Base-by-base conservation (phyloP, 1,140 invertebrate genomes). In the Zophobas morio region DNA sequence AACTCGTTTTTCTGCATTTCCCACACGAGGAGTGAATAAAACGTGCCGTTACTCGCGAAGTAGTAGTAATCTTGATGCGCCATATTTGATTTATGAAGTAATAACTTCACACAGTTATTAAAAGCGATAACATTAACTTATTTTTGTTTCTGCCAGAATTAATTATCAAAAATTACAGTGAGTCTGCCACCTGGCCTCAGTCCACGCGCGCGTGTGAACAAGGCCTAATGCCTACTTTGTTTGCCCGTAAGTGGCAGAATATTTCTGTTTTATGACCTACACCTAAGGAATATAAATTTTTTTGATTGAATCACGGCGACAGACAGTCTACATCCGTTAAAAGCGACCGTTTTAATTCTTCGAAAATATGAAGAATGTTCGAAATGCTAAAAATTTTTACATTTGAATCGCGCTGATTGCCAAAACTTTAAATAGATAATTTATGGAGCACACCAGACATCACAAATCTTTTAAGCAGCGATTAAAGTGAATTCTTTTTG, bases 341-440 rank as follows among this genome's bases (percentile, higher is more conserved):
- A n/a, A 51, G 49, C n/a, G 20, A 51, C 49, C 20, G 3, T 20
- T 20, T 51, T 20, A 51, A 20, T 51, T 51, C 49, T 20, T 6
- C 49, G 2, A 51, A 5, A 6, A 2, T 51, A 20, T n/a, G 34
- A 63, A 63, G 8, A 2, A 63, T 63, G n/a, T 39, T 1, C 6
- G 6, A 2, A 63, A 63, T 63, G 6, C 36, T 2, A 39, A 63
- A 63, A 39, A 63, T 63, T 63, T 63, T 63, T 63, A 63, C 39
- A 63, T 63, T 39, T 6, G 39, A 63, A 63, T 63, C 35, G 36
- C 39, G 57, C 8, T 32, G 57, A 32, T 36, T 63, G 57, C 57
- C 57, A 63, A 63, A 63, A 63, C 35, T 8, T 63, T 37, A 63
- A 63, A 63, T 63, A 63, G 57, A 63, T 63, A 63, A 63, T 63